Evolutionary conservation across 1,140 invertebrate genomes (phyloP), one percentile per base, ranked within the genome.

Genomic region (Drosophila micromelanica): DNA sequence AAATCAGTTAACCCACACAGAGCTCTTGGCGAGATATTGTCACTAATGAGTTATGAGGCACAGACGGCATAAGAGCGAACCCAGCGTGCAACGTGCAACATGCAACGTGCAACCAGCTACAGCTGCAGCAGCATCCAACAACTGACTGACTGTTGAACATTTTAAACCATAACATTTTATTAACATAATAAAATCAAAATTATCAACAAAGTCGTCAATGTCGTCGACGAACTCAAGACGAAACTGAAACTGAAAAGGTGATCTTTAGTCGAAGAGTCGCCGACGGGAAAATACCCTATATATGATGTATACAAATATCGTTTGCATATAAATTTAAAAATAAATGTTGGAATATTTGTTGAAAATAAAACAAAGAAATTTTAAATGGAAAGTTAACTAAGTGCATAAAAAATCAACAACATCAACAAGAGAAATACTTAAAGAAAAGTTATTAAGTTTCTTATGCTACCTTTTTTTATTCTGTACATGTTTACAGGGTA

Each of bases 81-180:
- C 62, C 68, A 60, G 60, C 51, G 46, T 5, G 48, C 48, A 49
- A 49, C 48, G 6, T 23, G 27, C 72, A 67, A 27, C 40, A 20
- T 35, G 37, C 60, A 70, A 63, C 78, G 40, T 64, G 56, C 70
- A 62, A 72, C 40, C 7, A 46, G 62, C 59, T 48, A 43, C 61
- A 51, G 51, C 27, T 55, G 54, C 56, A 80, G 77, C 54, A 62
- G 67, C 65, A 78, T 32, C 49, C 72, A 85, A 65, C 60, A 57
- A 74, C 68, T 62, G 59, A 77, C 73, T 78, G 82, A 80, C 73
- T 76, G 79, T 75, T 89, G 79, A 90, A 80, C 87, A 90, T 90
- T 90, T 90, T 90, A 90, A 90, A 90, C 89, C 89, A 90, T 90
- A 91, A 90, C 89, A 90, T 90, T 90, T 90, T 90, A 90, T 90